Base-by-base conservation (phyloP, 1,140 invertebrate genomes). In the fruit fly (Drosophila melanogaster) region DNA sequence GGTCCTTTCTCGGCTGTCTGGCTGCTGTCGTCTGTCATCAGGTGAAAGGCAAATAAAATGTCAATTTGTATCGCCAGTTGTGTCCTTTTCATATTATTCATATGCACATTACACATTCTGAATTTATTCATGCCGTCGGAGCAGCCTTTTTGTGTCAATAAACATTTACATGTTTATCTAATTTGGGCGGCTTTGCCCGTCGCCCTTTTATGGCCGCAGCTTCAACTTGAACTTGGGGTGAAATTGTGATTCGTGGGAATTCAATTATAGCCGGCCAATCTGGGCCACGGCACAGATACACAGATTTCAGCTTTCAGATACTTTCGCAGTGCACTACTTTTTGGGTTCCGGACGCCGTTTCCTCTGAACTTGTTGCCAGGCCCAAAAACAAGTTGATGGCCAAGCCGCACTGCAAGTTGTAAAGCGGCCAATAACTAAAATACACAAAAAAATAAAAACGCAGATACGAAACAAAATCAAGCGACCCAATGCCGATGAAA, bases 1-100 rank as follows among this genome's bases (percentile, higher is more conserved):
- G 30, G 35, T 74, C 70, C 58, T 17, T 55, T 37, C 51, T 65
- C 56, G 51, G 7, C 37, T 62, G 79, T 75, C 65, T 67, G 74
- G 11, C 65, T 59, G 26, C 55, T 81, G 78, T 77, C 78, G 71
- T 46, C 75, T 81, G 83, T 65, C 81, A 78, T 81, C 83, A 86
- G 83, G 83, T 86, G 84, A 86, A 86, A 86, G 83, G 83, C 83
- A 86, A 86, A 86, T 87, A 86, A 86, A 86, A 86, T 78, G 83
- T 86, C 83, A 86, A 86, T 86, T 87, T 86, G 76, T 87, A 69
- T 87, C 81, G 78, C 58, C 83, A 76, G 75, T 83, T 83, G 79
- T 73, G 83, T 83, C 76, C 83, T 77, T 83, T 84, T 77, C 83
- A 66, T 83, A 79, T 87, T 83, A 86, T 86, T 86, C 83, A 86